Conservation (phyloP, 2,888 invertebrate genomes). For the Drosophila ezoana region DNA sequence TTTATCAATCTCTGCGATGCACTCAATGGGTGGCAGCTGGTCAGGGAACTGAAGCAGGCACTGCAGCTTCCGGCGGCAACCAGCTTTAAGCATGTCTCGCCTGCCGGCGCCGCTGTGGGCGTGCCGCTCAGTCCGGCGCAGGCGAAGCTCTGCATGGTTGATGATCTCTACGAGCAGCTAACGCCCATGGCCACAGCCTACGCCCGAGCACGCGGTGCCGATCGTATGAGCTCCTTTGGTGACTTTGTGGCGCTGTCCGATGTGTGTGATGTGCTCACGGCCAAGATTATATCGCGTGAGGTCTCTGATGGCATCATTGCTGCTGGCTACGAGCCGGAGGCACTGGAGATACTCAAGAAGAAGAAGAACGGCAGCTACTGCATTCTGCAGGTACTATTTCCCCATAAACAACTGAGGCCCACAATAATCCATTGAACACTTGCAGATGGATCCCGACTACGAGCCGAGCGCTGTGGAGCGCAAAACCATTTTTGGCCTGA, state of each 20-base stretch:
- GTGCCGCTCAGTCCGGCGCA: conserved; percentile 90
- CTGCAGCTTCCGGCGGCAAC: conserved; percentile 95
- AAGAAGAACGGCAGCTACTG: conserved; percentile 98
- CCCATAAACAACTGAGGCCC: neutral
- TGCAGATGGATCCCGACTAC: conserved; percentile 94
- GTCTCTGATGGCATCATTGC: conserved; percentile 99
- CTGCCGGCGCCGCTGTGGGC: conserved; percentile 98
- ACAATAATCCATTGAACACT: neutral
- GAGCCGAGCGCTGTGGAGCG: conserved; percentile 93
- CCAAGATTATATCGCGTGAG: conserved; percentile 95
- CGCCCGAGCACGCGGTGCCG: conserved; percentile 98
- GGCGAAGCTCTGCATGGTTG: conserved; percentile 96
- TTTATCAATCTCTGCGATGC: conserved; percentile 99
- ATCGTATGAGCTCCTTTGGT: conserved; percentile 99
- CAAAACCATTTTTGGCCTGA: conserved; percentile 93
- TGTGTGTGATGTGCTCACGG: conserved; percentile 94
- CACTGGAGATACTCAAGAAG: conserved; percentile 93
- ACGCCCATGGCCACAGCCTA: conserved; percentile 96
- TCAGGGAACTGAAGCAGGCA: conserved; percentile 93
- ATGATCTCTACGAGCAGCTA: conserved; percentile 90
- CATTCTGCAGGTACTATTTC: conserved; percentile 88
- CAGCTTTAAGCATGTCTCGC: conserved; percentile 99
- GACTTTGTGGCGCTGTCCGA: conserved; percentile 98
- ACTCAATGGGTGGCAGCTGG: conserved; percentile 98
- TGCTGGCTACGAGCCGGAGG: conserved; percentile 94